Conservation (phyloP, 2,888 invertebrate genomes). For the Noctuana brunneofusca region DNA sequence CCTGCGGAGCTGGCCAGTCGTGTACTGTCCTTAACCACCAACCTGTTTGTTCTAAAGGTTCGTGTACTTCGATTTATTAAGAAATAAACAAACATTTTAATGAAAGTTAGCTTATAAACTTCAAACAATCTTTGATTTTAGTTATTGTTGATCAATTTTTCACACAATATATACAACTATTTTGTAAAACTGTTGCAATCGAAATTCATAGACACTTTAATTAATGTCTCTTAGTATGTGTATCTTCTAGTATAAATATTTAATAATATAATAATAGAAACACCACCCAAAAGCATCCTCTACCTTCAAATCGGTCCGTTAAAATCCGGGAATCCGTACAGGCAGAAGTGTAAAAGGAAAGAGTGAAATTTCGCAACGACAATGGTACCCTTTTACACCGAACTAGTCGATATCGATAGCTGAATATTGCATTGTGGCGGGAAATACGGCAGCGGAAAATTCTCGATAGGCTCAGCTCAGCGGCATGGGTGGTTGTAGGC, state of each 20-base stretch:
- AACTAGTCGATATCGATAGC: constrained; percentile 39
- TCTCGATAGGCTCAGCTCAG: constrained; percentile 18
- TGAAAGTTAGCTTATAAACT: too few relatives aligned
- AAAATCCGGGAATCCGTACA: constrained; percentile 25
- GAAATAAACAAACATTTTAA: too few relatives aligned
- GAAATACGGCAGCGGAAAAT: constrained; percentile 39
- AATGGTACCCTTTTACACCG: constrained; percentile 27
- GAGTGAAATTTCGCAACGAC: constrained; percentile 26
- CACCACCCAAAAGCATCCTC: constrained; percentile 5
- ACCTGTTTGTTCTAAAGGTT: constrained; percentile 91
- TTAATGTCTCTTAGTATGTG: too few relatives aligned
- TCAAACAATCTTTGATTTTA: too few relatives aligned
- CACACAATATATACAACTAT: too few relatives aligned
- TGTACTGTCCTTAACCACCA: constrained; percentile 93
- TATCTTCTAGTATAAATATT: too few relatives aligned
- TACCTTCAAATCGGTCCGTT: constrained; percentile 20
- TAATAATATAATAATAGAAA: too few relatives aligned
- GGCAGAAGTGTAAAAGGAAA: constrained; percentile 22
- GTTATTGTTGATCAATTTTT: too few relatives aligned
- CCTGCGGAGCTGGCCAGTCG: constrained; percentile 88
- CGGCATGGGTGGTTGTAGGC: neutral
- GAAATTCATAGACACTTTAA: too few relatives aligned
- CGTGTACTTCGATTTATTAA: too few relatives aligned
- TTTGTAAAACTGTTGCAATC: too few relatives aligned
- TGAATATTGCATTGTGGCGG: constrained; percentile 43